Conservation (phyloP, 2,113 vertebrate species). For the Nannospalax galili region DNA sequence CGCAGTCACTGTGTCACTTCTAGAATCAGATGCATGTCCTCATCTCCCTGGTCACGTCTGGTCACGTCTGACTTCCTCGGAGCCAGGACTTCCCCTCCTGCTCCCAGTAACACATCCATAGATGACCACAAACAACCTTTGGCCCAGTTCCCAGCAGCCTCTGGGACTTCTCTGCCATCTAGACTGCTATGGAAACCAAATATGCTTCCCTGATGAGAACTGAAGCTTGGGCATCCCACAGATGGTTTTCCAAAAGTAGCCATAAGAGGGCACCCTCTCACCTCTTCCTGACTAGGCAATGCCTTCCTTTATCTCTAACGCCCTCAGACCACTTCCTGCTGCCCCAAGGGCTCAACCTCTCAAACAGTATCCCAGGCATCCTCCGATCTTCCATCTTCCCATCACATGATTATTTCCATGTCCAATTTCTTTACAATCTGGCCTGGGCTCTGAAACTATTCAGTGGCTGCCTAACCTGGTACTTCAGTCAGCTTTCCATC, state of each 20-base stretch:
- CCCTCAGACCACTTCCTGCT: fast-evolving
- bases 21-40: background rate
- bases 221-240: fast-evolving
- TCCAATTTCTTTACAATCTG: background rate
- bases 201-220: background rate
- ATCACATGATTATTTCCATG: background rate
- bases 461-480: background rate
- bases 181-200: too few relatives aligned
- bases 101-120: background rate
- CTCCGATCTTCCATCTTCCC: background rate
- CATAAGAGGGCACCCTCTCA: background rate
- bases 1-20: background rate
- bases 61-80: background rate
- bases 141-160: background rate
- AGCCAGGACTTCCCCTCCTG: background rate
- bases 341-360: background rate
- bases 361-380: background rate
- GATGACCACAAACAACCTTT: background rate
- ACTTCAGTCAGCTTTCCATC: background rate
- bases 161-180: background rate
- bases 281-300: fast-evolving
- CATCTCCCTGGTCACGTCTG: background rate
- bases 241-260: background rate
- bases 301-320: background rate
- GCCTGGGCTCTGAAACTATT: background rate